Percentiles rank a stretch among this genome's conserved stretches.
Evolutionary conservation across 2,797 vertebrate genomes (phyloP).

Genomic region (Acomys russatus): DNA sequence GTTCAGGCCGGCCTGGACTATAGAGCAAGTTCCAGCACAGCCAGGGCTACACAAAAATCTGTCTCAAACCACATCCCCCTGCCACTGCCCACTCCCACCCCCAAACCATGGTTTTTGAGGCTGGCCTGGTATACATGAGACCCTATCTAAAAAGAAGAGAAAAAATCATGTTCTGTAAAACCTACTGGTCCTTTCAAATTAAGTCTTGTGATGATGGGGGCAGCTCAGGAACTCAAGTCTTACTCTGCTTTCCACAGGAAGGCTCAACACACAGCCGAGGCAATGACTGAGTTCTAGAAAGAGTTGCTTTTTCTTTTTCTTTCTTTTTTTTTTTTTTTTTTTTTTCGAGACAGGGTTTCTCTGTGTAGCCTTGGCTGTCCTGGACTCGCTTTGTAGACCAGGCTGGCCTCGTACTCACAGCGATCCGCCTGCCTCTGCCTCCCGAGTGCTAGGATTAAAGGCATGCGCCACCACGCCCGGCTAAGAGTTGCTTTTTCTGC

Average conservation of each 20-base stretch:
- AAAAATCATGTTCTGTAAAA: conserved; percentile 1
- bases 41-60: neutral
- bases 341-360: too few species aligned
- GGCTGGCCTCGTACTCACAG: too few species aligned
- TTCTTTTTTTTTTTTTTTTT: too few species aligned
- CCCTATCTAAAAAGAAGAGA: neutral
- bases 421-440: too few species aligned
- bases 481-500: conserved; percentile 42
- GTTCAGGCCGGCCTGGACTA: neutral
- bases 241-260: neutral
- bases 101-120: neutral
- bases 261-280: neutral
- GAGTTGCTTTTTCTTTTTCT: conserved; percentile 41
- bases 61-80: too few species aligned
- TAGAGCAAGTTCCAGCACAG: neutral
- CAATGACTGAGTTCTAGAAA: neutral
- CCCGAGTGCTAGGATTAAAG: too few species aligned
- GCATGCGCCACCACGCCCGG: too few species aligned
- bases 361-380: too few species aligned
- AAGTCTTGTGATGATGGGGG: conserved; percentile 10
- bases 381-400: too few species aligned
- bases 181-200: conserved; percentile 29
- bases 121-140: neutral
- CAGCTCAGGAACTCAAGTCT: neutral
- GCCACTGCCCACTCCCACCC: neutral